Percentiles rank a stretch among this genome's conserved stretches.
These are phyloP conservation scores for Araneus ventricosus DNA, from an alignment of 1,140 invertebrate species.

Conservation along the genomic window DNA sequence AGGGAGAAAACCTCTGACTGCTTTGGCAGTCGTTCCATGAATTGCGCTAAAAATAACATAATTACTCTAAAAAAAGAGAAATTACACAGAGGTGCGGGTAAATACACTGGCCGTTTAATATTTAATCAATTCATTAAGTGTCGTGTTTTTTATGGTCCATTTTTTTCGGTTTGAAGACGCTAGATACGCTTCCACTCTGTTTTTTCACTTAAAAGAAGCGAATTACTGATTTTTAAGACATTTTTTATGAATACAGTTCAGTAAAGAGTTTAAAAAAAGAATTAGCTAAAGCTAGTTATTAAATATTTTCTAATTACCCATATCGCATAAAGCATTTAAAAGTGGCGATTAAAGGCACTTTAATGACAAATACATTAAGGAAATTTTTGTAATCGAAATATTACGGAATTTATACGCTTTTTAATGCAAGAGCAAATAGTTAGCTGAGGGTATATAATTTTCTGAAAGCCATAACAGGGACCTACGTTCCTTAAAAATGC, in stretches of 20 bases:
- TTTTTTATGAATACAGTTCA: neutral
- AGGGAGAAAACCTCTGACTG: neutral
- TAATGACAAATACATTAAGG: neutral
- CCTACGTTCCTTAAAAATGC: no score
- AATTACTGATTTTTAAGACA: neutral
- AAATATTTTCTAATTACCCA: neutral
- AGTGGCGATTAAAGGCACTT: neutral
- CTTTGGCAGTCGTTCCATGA: constrained; percentile 8
- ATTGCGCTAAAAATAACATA: constrained; percentile 35
- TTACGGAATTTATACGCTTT: neutral
- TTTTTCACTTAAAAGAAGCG: constrained; percentile 27
- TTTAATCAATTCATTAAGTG: constrained; percentile 64
- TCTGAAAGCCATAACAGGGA: neutral
- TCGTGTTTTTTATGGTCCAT: neutral
- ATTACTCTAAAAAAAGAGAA: constrained; percentile 42
- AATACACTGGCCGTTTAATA: constrained; percentile 43
- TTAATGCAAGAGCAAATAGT: neutral
- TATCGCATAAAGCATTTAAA: constrained; percentile 14
- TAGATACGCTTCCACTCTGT: neutral
- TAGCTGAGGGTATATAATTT: neutral
- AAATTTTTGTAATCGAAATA: neutral
- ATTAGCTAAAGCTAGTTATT: neutral
- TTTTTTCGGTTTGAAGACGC: constrained; percentile 48
- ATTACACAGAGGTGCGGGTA: neutral
- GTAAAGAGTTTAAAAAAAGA: neutral